Conservation (phyloP, 1,140 invertebrate genomes). For the Apis dorsata region DNA sequence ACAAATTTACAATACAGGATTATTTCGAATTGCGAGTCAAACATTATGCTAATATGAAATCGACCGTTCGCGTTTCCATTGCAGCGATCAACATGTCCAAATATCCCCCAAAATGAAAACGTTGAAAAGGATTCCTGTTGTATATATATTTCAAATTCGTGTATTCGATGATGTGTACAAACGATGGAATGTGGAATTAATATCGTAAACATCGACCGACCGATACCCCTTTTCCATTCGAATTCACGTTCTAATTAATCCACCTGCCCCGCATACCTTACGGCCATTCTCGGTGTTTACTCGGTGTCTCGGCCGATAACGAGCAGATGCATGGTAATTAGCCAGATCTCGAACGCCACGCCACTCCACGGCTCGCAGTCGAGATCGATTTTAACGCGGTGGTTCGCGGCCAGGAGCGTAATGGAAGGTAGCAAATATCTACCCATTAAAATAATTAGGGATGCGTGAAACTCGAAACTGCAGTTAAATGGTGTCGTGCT, state of each 20-base stretch:
- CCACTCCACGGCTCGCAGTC: neutral
- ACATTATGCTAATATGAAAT: no score
- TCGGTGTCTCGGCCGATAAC: neutral
- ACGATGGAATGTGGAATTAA: neutral
- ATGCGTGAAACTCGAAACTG: neutral
- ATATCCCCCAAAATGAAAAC: no score
- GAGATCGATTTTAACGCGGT: constrained; percentile 3
- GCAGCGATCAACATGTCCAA: no score
- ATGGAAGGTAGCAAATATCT: constrained; percentile 28
- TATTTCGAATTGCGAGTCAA: no score
- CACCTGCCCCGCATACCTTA: neutral
- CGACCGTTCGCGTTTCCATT: no score
- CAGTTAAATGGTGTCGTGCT: neutral
- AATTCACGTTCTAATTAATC: constrained; percentile 1
- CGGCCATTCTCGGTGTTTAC: neutral
- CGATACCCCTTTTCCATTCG: neutral
- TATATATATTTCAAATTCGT: neutral
- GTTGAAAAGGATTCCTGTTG: neutral
- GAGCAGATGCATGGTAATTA: constrained; percentile 7
- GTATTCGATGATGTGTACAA: neutral
- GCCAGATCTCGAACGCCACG: neutral
- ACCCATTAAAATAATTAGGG: constrained; percentile 42
- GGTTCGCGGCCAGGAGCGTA: neutral
- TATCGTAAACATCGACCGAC: constrained; percentile 13
- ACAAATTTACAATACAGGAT: no score